phyloP scores from a whole-genome alignment of 2,888 invertebrate genomes.

The Polia nebulosa region DNA sequence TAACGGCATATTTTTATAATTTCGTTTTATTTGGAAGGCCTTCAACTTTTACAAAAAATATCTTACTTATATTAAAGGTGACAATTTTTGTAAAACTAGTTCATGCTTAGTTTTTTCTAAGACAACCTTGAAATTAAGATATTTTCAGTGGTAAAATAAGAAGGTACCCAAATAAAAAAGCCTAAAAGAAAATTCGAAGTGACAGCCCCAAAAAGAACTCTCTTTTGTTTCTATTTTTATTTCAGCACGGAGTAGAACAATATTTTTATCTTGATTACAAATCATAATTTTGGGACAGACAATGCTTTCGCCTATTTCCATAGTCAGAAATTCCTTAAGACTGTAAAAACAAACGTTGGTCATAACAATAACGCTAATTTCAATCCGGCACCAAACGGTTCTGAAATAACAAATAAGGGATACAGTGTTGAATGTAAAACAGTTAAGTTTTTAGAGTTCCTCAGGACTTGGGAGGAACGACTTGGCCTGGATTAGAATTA shows the following conservation, averaged over 20 bases:
- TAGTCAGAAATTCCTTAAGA: slow-evolving; percentile 5
- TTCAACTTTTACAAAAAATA: background rate
- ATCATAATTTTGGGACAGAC: slow-evolving; percentile 10
- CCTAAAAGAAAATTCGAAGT: background rate
- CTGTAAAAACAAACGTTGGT: slow-evolving; percentile 41
- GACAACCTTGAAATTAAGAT: background rate
- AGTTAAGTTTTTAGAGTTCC: background rate
- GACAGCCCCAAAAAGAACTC: background rate
- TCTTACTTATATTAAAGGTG: background rate
- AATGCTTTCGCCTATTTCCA: background rate
- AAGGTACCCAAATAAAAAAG: background rate
- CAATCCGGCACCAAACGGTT: slow-evolving; percentile 16
- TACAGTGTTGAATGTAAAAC: slow-evolving; percentile 13
- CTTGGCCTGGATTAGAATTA: background rate
- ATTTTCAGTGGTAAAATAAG: background rate
- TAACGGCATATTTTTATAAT: no score
- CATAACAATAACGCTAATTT: slow-evolving; percentile 48
- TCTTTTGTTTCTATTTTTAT: no score
- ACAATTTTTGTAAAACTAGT: background rate
- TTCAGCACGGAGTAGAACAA: no score
- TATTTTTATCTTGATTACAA: slow-evolving; percentile 1
- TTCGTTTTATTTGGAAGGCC: background rate
- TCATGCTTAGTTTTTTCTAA: background rate
- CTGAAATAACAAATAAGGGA: slow-evolving; percentile 3
- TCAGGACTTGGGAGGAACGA: background rate